phyloP scores from a whole-genome alignment of 2,797 vertebrate species.

The Myiothlypis coronata region DNA sequence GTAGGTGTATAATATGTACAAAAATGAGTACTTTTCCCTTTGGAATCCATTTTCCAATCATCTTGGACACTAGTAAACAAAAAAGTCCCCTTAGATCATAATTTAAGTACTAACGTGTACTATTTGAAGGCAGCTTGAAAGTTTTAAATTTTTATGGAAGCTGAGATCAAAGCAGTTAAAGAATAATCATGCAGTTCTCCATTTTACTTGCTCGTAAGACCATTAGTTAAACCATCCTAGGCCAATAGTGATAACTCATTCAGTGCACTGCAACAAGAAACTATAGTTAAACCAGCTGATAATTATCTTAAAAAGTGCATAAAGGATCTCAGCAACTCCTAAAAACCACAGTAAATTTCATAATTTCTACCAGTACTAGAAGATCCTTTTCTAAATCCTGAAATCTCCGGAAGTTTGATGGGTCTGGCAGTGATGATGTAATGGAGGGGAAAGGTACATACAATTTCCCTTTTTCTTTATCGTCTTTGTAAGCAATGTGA shows the following conservation, averaged over 20 bases:
- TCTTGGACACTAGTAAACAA: neutral
- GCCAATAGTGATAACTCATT: neutral
- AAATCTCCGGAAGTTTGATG: neutral
- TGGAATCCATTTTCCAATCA: neutral
- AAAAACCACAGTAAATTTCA: neutral
- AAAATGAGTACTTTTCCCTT: neutral
- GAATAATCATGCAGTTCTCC: neutral
- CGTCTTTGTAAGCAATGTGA: neutral
- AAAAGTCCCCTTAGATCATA: neutral
- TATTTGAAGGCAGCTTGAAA: neutral
- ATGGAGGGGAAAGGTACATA: neutral
- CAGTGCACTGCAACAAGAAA: neutral
- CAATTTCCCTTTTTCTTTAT: neutral
- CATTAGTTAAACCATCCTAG: neutral
- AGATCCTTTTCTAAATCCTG: neutral
- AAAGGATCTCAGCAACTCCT: neutral
- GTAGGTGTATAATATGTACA: neutral
- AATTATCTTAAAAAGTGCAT: neutral
- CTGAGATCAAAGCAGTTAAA: neutral
- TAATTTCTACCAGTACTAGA: neutral
- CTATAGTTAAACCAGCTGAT: neutral
- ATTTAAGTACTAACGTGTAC: neutral
- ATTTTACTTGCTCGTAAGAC: neutral
- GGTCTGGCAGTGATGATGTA: neutral
- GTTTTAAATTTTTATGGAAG: neutral